Evolutionary conservation across 2,113 vertebrate genomes (phyloP), one percentile per base, ranked within the genome.

Genomic region (Tetrax tetrax): DNA sequence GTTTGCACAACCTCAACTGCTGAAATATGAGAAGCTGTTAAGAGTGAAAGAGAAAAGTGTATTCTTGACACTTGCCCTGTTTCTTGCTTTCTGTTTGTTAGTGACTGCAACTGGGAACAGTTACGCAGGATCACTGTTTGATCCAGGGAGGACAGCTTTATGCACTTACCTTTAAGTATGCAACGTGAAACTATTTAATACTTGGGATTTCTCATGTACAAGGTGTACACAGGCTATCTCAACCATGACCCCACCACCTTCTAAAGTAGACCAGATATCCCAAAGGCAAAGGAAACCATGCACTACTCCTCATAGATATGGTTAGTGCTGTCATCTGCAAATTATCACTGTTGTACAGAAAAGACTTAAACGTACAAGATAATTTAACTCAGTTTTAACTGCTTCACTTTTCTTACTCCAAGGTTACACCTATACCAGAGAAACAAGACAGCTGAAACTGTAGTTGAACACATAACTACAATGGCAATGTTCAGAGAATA

Each of bases 101-200:
- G 35, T 18, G 48, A 69, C 19, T 0, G 1, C 66, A 56, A 47
- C 9, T 1, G 0, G 14, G 79, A 93, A 51, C 20, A 0, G 24
- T 23, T 45, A 57, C 2, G 0, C 0, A 1, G 14, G 18, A 15
- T 89, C 54, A 45, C 1, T 1, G 21, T 45, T 50, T 74, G 53
- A 37, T 24, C 22, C 1, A 0, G 15, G 17, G 16, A 75, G 28
- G 25, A 38, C 27, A 61, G 20, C 23, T 80, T 54, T 43, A 43
- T 27, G 31, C 9, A 24, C 10, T 50, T 23, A 31, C 10, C 21
- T 71, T 60, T 33, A 54, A 47, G 31, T 56, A 7, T 74, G 19
- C 27, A 29, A 61, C 0, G 7, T 37, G 41, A 56, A 80, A 74
- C 19, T 61, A 29, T 3, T 45, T 43, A 51, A 41, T n/a, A 63